Base-by-base conservation (phyloP, 2,888 invertebrate genomes). In the Heliconius charithonia region DNA sequence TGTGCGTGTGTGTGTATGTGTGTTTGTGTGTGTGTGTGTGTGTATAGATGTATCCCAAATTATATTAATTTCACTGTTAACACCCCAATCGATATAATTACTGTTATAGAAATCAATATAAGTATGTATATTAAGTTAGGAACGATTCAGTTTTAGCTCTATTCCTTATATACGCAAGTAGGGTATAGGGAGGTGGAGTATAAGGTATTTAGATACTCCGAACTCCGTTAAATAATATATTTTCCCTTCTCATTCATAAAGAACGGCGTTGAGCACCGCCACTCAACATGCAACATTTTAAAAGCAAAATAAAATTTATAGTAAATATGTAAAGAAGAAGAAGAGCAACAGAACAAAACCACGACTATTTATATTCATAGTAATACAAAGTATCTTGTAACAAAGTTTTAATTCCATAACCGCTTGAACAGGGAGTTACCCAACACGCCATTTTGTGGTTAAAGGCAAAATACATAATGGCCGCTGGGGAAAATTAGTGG, bases 401-500 rank as follows among this genome's bases (percentile, higher is more conserved):
- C 51, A 69, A 79, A 74, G 73, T 79, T 79, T 74, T 79, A 79
- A 76, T 79, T 37, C 51, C 62, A 69, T 73, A 76, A 76, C 79
- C 69, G 41, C 51, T 65, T 77, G 51, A 71, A 65, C 71, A 56
- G 77, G 27, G 71, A 71, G 29, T 56, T 71, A 71, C 71, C 77
- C 77, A 51, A 63, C 59, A 72, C 72, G 72, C 59, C 56, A n/a
- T 32, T 32, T 25, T 32, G 71, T 37, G 72, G 72, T 32, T 56
- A 19, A 71, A 32, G 76, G 76, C 67, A 45, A 73, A 79, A 73
- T 73, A 73, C 67, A 37, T 76, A 67, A 79, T 65, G 67, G 76
- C 67, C 79, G 78, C 70, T 25, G 66, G 79, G 79, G 79, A 76
- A 79, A 76, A 79, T 79, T 76, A 79, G 79, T 25, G 72, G 67